A percentile compares a stretch with the other conserved stretches of the same genome.
Evolutionary conservation across 2,113 vertebrate genomes (phyloP).

Genomic region (Felis chaus): DNA sequence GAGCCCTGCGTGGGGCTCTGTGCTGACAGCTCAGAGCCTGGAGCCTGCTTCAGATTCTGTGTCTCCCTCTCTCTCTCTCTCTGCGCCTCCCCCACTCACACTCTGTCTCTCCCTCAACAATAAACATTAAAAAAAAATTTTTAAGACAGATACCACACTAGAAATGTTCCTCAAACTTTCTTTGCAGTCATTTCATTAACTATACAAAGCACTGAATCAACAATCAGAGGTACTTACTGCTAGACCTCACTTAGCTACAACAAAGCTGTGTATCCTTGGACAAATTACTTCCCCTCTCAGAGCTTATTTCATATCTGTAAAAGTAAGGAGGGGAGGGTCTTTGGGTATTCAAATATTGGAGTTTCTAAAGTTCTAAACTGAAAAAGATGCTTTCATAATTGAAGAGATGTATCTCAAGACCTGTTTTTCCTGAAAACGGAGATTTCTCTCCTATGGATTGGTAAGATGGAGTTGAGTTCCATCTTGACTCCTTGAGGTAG

Average conservation of each 20-base stretch:
- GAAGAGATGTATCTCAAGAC: neutral
- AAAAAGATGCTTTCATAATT: neutral
- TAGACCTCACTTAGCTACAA: neutral
- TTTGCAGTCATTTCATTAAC: neutral
- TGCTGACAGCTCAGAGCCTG: too few species aligned
- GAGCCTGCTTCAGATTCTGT: too few species aligned
- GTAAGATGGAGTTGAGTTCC: slow-evolving; percentile 52
- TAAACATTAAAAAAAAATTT: neutral
- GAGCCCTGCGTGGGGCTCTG: too few species aligned
- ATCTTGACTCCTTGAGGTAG: slow-evolving; percentile 66
- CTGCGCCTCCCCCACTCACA: too few species aligned
- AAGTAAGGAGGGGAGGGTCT: neutral
- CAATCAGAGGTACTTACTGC: neutral
- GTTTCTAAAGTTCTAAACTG: neutral
- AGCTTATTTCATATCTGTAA: neutral
- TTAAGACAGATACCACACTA: neutral
- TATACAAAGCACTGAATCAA: neutral
- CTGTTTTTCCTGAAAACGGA: neutral
- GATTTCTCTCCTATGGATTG: neutral
- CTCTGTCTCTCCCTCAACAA: too few species aligned
- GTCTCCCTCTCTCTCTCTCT: too few species aligned
- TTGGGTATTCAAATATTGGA: neutral
- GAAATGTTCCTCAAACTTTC: neutral
- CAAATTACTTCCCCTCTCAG: neutral
- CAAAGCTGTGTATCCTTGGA: neutral